phyloP scores from a whole-genome alignment of 2,113 vertebrate species.

The Ardeotis arabs region DNA sequence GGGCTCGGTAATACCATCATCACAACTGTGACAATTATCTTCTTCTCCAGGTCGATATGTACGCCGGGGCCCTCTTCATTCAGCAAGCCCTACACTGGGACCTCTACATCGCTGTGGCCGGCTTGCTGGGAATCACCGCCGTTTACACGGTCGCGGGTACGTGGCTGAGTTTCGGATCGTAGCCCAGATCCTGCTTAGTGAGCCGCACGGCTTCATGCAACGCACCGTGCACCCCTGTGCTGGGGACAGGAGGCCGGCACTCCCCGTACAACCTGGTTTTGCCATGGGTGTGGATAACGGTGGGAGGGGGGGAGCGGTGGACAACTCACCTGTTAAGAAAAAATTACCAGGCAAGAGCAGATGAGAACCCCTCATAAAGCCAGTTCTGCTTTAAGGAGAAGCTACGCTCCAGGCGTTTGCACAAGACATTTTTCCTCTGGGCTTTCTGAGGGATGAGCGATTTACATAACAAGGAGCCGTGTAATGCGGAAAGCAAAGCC shows the following conservation, averaged over 20 bases:
- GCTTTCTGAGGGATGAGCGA: background rate
- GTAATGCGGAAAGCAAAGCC: background rate
- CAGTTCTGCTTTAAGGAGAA: background rate
- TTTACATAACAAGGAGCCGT: background rate
- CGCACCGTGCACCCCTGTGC: accelerated
- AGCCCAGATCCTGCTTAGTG: background rate
- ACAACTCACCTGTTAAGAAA: background rate
- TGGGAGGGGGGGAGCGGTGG: accelerated
- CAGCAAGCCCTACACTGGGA: conserved; percentile 92
- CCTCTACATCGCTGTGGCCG: conserved; percentile 87
- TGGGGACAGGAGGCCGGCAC: background rate
- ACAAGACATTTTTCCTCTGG: background rate
- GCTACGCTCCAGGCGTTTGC: background rate
- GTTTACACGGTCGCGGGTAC: conserved; percentile 92
- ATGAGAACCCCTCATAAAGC: background rate
- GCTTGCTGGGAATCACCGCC: conserved; percentile 84
- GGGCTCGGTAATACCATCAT: accelerated
- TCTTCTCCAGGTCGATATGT: conserved; percentile 90
- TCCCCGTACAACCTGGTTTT: background rate
- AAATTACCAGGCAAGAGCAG: background rate
- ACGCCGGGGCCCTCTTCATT: conserved; percentile 95
- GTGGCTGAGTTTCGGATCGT: background rate
- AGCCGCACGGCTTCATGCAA: background rate
- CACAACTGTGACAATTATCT: accelerated
- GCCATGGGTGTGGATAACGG: background rate